These are phyloP conservation scores for Alauda arvensis DNA, from an alignment of 2,797 vertebrate genomes.

Conservation along the genomic window DNA sequence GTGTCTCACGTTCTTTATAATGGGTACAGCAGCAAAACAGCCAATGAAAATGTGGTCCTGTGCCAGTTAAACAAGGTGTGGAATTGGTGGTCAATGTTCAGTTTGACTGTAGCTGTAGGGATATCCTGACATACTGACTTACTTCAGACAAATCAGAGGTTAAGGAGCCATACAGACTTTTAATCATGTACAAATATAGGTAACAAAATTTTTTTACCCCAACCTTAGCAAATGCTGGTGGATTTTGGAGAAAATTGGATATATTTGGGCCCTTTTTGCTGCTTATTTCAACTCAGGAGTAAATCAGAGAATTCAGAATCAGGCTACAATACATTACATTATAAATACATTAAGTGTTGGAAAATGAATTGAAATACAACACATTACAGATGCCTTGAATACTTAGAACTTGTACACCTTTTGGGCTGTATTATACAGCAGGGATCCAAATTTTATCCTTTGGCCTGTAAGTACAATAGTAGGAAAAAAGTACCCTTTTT, in stretches of 20 bases:
- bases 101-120: neutral
- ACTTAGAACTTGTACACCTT: neutral
- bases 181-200: neutral
- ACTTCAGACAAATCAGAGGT: neutral
- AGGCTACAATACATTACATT: too few relatives aligned
- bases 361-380: neutral
- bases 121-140: neutral
- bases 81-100: neutral
- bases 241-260: neutral
- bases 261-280: neutral
- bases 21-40: neutral
- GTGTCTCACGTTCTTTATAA: neutral
- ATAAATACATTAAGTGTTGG: neutral
- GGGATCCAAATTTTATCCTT: neutral
- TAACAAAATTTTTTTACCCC: neutral
- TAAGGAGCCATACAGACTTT: neutral
- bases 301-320: neutral
- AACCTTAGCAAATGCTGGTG: neutral
- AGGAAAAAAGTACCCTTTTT: neutral
- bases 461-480: neutral
- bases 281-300: neutral
- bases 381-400: neutral
- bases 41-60: neutral
- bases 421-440: neutral
- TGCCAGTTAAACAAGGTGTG: neutral